A percentile compares a stretch with the other conserved stretches of the same genome.
These are phyloP conservation scores for Hestina assimilis DNA, from an alignment of 1,140 invertebrate species.

Conservation along the genomic window DNA sequence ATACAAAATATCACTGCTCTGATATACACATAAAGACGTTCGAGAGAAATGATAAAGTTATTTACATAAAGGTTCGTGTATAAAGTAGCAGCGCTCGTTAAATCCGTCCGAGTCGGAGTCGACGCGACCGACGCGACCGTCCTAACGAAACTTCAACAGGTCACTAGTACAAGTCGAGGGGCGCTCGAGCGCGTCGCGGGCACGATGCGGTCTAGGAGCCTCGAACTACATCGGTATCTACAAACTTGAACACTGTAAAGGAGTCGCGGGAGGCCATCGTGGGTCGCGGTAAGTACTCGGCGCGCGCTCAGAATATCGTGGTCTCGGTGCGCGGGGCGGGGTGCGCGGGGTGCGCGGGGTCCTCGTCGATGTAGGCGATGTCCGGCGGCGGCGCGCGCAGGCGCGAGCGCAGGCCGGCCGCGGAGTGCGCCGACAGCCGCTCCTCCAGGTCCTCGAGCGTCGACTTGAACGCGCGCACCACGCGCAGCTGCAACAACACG, in stretches of 20 bases:
- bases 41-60: constrained; percentile 49
- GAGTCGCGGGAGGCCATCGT: constrained; percentile 25
- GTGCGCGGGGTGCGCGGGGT: constrained; percentile 81
- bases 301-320: constrained; percentile 75
- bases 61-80: constrained; percentile 58
- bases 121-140: constrained; percentile 29
- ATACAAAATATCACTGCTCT: constrained; percentile 71
- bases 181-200: constrained; percentile 40
- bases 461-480: constrained; percentile 99
- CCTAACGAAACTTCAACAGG: constrained; percentile 34
- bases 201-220: constrained; percentile 53
- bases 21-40: constrained; percentile 61
- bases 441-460: constrained; percentile 99
- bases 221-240: constrained; percentile 46
- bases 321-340: constrained; percentile 73
- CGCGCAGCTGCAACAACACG: constrained; percentile 97
- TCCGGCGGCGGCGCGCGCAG: constrained; percentile 91
- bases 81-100: constrained; percentile 44
- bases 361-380: constrained; percentile 95
- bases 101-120: constrained; percentile 6
- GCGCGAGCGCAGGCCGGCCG: constrained; percentile 96
- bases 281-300: constrained; percentile 43
- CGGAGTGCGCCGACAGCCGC: constrained; percentile 97
- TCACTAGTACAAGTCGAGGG: constrained; percentile 20
- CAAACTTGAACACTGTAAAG: too few species aligned